phyloP scores from a whole-genome alignment of 2,888 invertebrate genomes.

The Perizoma flavofasciatum region DNA sequence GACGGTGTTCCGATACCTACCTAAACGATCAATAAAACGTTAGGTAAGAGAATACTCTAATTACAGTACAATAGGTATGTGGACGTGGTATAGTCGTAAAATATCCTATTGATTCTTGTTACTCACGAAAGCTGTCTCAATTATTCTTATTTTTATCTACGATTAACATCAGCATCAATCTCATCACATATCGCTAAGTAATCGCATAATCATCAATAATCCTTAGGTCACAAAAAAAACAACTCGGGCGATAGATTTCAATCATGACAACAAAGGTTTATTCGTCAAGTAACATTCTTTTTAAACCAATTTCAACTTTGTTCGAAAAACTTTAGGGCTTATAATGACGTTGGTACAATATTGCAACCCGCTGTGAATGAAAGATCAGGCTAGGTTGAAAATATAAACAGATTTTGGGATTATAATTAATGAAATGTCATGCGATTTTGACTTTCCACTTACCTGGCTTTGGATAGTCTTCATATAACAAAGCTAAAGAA shows the following conservation, averaged over 20 bases:
- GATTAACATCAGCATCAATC: conserved; percentile 25
- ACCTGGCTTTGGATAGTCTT: conserved; percentile 43
- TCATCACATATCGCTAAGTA: conserved; percentile 59
- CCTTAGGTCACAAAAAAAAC: conserved; percentile 65
- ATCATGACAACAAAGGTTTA: conserved; percentile 46
- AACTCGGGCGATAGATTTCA: conserved; percentile 56
- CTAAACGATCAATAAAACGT: too few relatives aligned
- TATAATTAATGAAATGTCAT: conserved; percentile 75
- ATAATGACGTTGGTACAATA: conserved; percentile 29
- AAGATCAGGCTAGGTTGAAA: conserved; percentile 55
- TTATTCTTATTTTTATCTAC: conserved; percentile 23
- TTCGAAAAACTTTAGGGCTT: not conserved
- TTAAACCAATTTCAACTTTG: conserved; percentile 34
- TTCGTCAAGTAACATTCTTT: conserved; percentile 26
- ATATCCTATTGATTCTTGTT: too few relatives aligned
- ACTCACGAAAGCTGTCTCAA: too few relatives aligned
- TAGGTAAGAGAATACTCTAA: too few relatives aligned
- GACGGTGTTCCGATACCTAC: too few relatives aligned
- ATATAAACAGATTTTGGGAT: conserved; percentile 64
- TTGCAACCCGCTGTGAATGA: conserved; percentile 67
- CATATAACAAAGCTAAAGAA: too few relatives aligned
- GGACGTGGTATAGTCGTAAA: too few relatives aligned
- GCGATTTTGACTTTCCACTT: conserved; percentile 53
- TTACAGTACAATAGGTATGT: too few relatives aligned
- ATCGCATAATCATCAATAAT: conserved; percentile 79